A percentile compares a stretch with the other conserved stretches of the same genome.
phyloP scores from a whole-genome alignment of 2,888 invertebrate genomes.

The Agrotis ipsilon region DNA sequence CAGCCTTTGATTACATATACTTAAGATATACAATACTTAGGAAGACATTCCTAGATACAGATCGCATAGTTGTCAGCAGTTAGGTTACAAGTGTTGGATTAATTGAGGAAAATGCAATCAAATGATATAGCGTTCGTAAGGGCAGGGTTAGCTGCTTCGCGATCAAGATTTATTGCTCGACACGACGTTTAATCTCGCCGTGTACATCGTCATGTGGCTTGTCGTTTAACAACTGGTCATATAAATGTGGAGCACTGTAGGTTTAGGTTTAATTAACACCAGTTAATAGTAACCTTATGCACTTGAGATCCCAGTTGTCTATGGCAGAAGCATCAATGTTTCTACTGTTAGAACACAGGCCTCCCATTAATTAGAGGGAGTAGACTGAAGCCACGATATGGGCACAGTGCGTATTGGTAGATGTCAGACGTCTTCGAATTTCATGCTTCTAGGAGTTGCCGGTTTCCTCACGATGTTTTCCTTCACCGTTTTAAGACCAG shows the following conservation, averaged over 20 bases:
- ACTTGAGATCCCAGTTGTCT: too few species aligned
- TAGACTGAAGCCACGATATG: neutral
- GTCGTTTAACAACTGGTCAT: neutral
- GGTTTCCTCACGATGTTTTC: too few species aligned
- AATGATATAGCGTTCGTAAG: constrained; percentile 48
- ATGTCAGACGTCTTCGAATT: too few species aligned
- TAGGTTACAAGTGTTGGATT: constrained; percentile 45
- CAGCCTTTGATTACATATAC: neutral
- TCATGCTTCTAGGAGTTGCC: too few species aligned
- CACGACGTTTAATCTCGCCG: constrained; percentile 52
- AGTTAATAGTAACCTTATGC: neutral
- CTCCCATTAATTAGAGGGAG: neutral
- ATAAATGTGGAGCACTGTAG: neutral
- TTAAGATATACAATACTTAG: constrained; percentile 18
- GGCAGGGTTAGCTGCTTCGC: constrained; percentile 52
- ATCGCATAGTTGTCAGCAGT: constrained; percentile 29
- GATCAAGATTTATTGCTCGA: constrained; percentile 53
- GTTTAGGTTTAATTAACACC: neutral
- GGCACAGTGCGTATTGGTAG: too few species aligned
- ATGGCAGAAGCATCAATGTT: too few species aligned
- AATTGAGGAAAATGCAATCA: constrained; percentile 59
- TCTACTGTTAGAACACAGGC: too few species aligned
- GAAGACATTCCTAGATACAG: constrained; percentile 47
- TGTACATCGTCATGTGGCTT: constrained; percentile 15
- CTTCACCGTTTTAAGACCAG: too few species aligned